A percentile compares a stretch with the other conserved stretches of the same genome.
Evolutionary conservation across 2,888 invertebrate genomes (phyloP).

Genomic region (Spilosoma lubricipeda): DNA sequence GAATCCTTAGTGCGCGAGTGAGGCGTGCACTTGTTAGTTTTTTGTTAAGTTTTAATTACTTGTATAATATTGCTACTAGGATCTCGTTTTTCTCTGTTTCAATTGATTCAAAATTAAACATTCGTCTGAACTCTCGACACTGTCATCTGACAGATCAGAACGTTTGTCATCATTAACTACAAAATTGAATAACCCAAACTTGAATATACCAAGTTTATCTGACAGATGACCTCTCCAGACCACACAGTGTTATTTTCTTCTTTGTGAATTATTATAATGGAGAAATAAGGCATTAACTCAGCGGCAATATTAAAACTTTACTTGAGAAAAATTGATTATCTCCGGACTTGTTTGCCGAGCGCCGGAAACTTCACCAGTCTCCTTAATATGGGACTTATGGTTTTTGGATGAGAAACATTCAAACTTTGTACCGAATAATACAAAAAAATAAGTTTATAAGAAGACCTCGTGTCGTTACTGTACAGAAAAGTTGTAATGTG

Average conservation of each 20-base stretch:
- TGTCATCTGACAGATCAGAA: not conserved
- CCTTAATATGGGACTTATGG: slow-evolving; percentile 46
- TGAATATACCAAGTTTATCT: not conserved
- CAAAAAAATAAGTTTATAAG: slow-evolving; percentile 36
- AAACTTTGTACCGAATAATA: slow-evolving; percentile 42
- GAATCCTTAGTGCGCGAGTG: too few relatives aligned
- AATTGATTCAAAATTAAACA: not conserved
- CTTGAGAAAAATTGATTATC: slow-evolving; percentile 46
- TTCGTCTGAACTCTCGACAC: not conserved
- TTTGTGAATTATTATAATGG: slow-evolving; percentile 30
- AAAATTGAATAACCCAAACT: not conserved
- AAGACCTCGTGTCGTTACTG: slow-evolving; percentile 33
- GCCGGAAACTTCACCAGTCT: slow-evolving; percentile 8
- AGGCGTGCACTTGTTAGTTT: too few relatives aligned
- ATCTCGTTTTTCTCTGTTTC: not conserved
- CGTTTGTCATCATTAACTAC: not conserved
- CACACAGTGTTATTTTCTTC: slow-evolving; percentile 17
- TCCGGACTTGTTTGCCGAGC: slow-evolving; percentile 24
- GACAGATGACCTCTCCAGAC: slow-evolving; percentile 18
- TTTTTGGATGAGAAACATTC: slow-evolving; percentile 34
- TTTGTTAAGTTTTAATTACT: too few relatives aligned
- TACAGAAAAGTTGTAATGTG: slow-evolving; percentile 41
- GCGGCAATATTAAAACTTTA: slow-evolving; percentile 49
- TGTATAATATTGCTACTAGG: too few relatives aligned
- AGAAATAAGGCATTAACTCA: slow-evolving; percentile 33